phyloP scores from a whole-genome alignment of 2,797 vertebrate genomes.

The Coendou prehensilis region DNA sequence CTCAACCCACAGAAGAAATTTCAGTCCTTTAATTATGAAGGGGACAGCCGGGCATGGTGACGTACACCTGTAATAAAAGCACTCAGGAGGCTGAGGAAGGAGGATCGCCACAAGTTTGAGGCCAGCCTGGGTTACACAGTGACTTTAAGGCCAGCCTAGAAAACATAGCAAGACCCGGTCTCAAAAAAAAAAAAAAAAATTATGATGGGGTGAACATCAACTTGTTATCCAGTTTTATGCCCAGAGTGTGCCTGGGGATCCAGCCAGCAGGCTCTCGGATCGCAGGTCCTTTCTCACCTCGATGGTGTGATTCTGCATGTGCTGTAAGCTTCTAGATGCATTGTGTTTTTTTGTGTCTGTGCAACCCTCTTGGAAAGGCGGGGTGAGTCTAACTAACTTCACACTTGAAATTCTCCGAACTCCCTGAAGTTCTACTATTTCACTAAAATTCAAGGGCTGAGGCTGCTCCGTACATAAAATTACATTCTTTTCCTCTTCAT shows the following conservation, averaged over 20 bases:
- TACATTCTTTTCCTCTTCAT: not conserved
- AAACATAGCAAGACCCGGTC: too few species aligned
- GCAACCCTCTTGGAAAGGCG: not conserved
- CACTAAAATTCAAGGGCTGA: not conserved
- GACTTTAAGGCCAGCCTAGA: too few species aligned
- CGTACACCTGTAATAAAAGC: too few species aligned
- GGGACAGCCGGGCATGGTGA: too few species aligned
- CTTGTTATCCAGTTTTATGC: not conserved
- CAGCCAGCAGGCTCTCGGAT: too few species aligned
- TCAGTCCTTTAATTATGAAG: not conserved
- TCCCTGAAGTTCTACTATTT: not conserved
- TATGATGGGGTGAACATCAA: not conserved
- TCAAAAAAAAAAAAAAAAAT: not conserved
- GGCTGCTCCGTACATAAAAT: not conserved
- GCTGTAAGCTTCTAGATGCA: not conserved
- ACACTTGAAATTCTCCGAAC: not conserved
- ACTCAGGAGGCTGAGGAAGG: too few species aligned
- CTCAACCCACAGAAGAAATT: not conserved
- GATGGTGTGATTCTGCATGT: fast-evolving
- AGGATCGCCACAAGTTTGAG: too few species aligned
- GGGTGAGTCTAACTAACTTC: not conserved
- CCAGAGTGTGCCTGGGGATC: not conserved
- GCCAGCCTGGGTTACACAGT: too few species aligned
- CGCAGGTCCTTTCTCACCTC: not conserved
- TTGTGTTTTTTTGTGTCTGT: not conserved